phyloP scores from a whole-genome alignment of 1,140 invertebrate genomes.

The Caligus rogercresseyi region DNA sequence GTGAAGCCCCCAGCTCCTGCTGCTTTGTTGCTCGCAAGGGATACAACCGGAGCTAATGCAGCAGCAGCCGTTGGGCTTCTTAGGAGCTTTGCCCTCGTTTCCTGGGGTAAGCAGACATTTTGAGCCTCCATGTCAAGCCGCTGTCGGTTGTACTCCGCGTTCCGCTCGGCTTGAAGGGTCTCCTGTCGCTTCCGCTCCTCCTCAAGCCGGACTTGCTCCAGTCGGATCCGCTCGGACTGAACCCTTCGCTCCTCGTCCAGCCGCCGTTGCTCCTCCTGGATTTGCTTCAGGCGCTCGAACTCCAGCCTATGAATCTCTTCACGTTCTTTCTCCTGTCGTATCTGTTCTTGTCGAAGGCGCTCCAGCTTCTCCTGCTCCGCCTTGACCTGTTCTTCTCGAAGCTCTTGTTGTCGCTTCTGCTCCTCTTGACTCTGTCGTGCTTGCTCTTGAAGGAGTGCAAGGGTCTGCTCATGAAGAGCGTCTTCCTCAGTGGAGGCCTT shows the following conservation, averaged over 20 bases:
- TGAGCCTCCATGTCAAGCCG: constrained; percentile 9
- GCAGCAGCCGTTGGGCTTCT: background rate
- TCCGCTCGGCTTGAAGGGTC: constrained; percentile 9
- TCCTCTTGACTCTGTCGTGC: background rate
- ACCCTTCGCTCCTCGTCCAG: constrained; percentile 9
- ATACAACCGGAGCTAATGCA: background rate
- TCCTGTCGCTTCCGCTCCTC: constrained; percentile 16
- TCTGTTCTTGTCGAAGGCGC: constrained; percentile 15
- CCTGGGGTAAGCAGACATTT: constrained; percentile 5
- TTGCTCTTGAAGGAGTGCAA: constrained; percentile 1
- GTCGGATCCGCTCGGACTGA: constrained; percentile 13
- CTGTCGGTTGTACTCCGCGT: constrained; percentile 12
- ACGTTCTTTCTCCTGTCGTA: constrained; percentile 16
- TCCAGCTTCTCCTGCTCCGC: constrained; percentile 18
- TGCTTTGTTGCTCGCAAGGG: background rate
- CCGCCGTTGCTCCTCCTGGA: constrained; percentile 16
- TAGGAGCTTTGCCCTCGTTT: background rate
- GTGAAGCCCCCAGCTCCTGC: background rate
- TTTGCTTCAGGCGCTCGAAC: constrained; percentile 16
- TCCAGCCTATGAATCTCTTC: constrained; percentile 20
- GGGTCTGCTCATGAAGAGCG: background rate
- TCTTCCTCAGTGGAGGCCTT: background rate
- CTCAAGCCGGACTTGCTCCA: constrained; percentile 13
- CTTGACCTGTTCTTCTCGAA: constrained; percentile 13
- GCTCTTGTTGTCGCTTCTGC: constrained; percentile 15